Evolutionary conservation across 2,113 vertebrate species (phyloP).

Genomic region (Rhinoderma darwinii): DNA sequence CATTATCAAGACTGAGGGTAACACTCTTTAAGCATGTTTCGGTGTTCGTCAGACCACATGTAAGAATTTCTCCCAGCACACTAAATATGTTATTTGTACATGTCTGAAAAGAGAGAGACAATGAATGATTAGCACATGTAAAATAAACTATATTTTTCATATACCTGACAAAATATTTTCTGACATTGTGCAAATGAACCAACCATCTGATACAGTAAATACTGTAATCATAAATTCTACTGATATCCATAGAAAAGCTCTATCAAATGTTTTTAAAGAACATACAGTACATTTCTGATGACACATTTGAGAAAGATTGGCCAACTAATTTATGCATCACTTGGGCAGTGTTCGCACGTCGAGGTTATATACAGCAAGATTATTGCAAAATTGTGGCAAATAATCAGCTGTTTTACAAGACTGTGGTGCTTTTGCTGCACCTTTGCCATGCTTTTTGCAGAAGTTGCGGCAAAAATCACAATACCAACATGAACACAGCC

Average conservation of each 20-base stretch:
- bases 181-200: neutral
- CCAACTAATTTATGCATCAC: too few relatives aligned
- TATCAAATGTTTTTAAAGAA: neutral
- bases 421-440: too few relatives aligned
- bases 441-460: too few relatives aligned
- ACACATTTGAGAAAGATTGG: too few relatives aligned
- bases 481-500: too few relatives aligned
- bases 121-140: neutral
- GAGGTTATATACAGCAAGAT: too few relatives aligned
- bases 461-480: too few relatives aligned
- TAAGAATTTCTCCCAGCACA: conserved; percentile 79
- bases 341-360: too few relatives aligned
- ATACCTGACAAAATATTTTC: neutral
- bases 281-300: too few relatives aligned
- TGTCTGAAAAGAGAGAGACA: conserved; percentile 63
- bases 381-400: too few relatives aligned
- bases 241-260: neutral
- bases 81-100: conserved; percentile 71
- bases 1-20: conserved; percentile 68
- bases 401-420: too few relatives aligned
- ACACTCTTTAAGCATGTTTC: conserved; percentile 83
- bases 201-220: too few relatives aligned
- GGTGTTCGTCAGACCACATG: conserved; percentile 76
- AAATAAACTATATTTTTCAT: neutral
- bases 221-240: neutral